Percentiles rank a stretch among this genome's conserved stretches.
These are phyloP conservation scores for Ophiothrix spiculata DNA, from an alignment of 35 echinoderm and acorn worm genomes.

Conservation along the genomic window DNA sequence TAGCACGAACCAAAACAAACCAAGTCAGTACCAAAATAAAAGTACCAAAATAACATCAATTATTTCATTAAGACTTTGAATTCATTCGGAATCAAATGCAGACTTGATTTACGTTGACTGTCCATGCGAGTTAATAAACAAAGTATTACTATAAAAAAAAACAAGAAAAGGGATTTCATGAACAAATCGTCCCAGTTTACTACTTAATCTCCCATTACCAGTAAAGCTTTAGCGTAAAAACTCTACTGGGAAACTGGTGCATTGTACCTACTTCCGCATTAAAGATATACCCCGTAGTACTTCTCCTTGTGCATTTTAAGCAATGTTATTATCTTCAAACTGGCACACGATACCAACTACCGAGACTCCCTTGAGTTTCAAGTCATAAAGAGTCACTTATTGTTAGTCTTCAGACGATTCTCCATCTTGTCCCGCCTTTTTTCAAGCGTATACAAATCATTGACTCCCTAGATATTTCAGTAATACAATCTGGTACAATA, in stretches of 20 bases:
- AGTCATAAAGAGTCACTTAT: not conserved
- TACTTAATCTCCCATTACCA: not conserved
- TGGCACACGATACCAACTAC: not conserved
- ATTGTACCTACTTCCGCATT: not conserved
- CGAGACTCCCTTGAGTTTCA: not conserved
- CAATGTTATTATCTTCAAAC: not conserved
- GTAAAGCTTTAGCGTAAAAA: not conserved
- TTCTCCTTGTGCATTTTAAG: not conserved
- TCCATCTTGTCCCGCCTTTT: not conserved
- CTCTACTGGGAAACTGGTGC: not conserved
- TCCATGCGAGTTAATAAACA: not conserved
- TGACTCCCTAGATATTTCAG: not conserved
- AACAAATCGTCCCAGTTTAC: not conserved
- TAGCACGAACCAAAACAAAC: not conserved
- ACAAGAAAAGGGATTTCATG: not conserved
- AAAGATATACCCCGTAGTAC: not conserved
- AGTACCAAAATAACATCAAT: not conserved
- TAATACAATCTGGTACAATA: slow-evolving; percentile 8
- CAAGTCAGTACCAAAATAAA: too few relatives aligned
- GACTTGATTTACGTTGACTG: not conserved
- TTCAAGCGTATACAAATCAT: not conserved
- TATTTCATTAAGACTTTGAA: not conserved
- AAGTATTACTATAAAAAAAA: not conserved
- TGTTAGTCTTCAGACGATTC: slow-evolving; percentile 1
- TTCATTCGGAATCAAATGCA: not conserved